Evolutionary conservation across 2,888 invertebrate genomes (phyloP).

Genomic region (Melanotus villosus): DNA sequence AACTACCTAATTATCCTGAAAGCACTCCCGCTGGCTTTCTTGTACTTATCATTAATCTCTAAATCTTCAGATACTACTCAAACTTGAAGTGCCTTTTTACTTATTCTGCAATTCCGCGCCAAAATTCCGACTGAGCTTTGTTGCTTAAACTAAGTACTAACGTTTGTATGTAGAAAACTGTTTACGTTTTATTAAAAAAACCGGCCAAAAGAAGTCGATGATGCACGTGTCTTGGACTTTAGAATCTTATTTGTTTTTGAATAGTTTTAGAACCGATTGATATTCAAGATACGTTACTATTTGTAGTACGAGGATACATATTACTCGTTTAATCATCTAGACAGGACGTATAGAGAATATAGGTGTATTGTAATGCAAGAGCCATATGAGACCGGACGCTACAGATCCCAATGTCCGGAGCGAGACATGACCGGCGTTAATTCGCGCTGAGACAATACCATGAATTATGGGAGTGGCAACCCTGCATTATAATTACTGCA

Average conservation of each 20-base stretch:
- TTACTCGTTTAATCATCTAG: conserved; percentile 62
- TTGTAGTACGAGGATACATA: conserved; percentile 64
- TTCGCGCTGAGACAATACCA: conserved; percentile 42
- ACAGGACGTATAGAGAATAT: conserved; percentile 59
- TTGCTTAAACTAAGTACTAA: too few species aligned
- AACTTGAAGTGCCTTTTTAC: too few species aligned
- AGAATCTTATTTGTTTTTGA: conserved; percentile 20
- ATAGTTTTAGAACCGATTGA: conserved; percentile 47
- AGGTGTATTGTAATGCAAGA: conserved; percentile 59
- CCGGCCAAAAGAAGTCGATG: neutral
- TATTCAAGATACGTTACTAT: conserved; percentile 64
- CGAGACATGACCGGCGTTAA: conserved; percentile 47
- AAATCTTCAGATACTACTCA: neutral
- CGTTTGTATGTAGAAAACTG: too few species aligned
- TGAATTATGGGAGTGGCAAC: conserved; percentile 45
- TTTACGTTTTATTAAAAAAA: neutral
- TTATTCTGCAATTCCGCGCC: too few species aligned
- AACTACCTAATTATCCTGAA: conserved; percentile 23
- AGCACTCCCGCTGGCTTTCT: conserved; percentile 18
- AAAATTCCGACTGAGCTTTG: too few species aligned
- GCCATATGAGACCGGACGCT: conserved; percentile 57
- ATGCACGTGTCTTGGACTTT: conserved; percentile 14
- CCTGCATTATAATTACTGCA: conserved; percentile 47
- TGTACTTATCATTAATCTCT: conserved; percentile 17
- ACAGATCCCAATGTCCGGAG: conserved; percentile 49